Base-by-base conservation (phyloP, 2,888 invertebrate species). In the Phengaris arion region DNA sequence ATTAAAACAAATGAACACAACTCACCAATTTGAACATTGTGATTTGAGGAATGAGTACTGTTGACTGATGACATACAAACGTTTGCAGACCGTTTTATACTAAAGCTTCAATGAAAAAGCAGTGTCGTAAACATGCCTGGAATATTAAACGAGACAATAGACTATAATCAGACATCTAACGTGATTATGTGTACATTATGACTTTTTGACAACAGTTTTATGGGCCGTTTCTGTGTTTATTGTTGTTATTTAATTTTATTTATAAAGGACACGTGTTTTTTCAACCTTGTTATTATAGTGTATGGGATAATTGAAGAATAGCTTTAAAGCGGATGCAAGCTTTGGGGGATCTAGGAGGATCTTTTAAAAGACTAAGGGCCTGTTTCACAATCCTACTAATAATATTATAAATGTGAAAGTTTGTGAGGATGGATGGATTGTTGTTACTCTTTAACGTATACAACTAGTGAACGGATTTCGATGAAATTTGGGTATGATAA, bases 21-120 rank as follows among this genome's bases (percentile, higher is more conserved):
- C 84, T 85, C 78, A 87, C 87, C 78, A 85, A 79, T 83, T 86
- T 87, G 76, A 85, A 86, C 87, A 87, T 88, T 80, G 81, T 86
- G 75, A 35, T 75, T 75, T 57, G 83, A 79, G 77, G 48, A 45
- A 51, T 68, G 55, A 52, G 35, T 57, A 64, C 22, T 22, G 64
- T 51, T 59, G 70, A 74, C n/a, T 77, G 78, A 74, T 75, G 72
- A 45, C 15, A 55, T n/a, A 46, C 55, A 15, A 64, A 57, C n/a
- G 22, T 55, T 46, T 54, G 12, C 59, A 35, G 54, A 75, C 64
- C 68, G 13, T 76, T 76, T 75, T 77, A 77, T 77, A 77, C 75
- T 72, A 75, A 68, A 52, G n/a, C 68, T 48, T 72, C 48, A 51
- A 68, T 77, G 75, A 74, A 74, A 64, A 75, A 76, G 75, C 76